These are phyloP conservation scores for Chaetura pelagica DNA, from an alignment of 2,113 vertebrate species.

Conservation along the genomic window DNA sequence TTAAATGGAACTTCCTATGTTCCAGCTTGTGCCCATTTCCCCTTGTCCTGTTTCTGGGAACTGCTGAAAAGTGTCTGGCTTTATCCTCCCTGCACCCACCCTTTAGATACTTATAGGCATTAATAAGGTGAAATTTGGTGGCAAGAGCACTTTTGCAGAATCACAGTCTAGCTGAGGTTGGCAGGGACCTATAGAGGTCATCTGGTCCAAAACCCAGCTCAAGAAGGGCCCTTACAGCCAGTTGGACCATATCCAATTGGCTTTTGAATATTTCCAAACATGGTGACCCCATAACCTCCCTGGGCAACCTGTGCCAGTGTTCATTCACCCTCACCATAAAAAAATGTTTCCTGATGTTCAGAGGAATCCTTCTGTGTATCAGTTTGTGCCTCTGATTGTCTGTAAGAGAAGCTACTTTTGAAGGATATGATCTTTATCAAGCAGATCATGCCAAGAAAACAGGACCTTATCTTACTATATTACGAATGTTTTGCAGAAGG, in stretches of 20 bases:
- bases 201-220: background rate
- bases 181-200: background rate
- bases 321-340: background rate
- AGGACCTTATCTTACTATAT: background rate
- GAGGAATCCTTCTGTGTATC: background rate
- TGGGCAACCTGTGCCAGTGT: background rate
- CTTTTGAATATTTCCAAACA: background rate
- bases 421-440: background rate
- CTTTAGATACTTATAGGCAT: background rate
- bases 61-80: too few relatives aligned
- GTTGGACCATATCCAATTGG: background rate
- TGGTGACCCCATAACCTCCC: rapidly evolving
- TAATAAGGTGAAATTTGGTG: background rate
- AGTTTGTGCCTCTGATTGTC: background rate
- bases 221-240: background rate
- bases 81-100: too few relatives aligned
- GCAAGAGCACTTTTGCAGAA: background rate
- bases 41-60: too few relatives aligned
- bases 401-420: background rate
- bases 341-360: background rate
- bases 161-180: background rate
- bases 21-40: too few relatives aligned
- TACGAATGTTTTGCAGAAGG: background rate
- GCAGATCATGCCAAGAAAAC: background rate
- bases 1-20: too few relatives aligned